These are phyloP conservation scores for Rhynchomys soricoides DNA, from an alignment of 2,113 vertebrate species.

Conservation along the genomic window DNA sequence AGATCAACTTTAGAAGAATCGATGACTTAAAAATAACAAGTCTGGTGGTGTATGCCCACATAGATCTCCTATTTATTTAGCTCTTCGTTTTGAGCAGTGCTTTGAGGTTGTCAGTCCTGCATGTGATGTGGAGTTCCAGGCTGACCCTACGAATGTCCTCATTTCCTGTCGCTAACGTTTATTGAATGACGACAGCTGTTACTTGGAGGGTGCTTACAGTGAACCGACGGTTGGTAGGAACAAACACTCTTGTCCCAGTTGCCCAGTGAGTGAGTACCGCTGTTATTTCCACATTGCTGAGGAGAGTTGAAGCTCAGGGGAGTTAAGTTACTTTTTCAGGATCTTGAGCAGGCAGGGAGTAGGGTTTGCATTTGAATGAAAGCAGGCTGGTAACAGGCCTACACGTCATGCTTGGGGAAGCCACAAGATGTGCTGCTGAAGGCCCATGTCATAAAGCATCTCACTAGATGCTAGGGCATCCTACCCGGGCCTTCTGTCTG, in stretches of 20 bases:
- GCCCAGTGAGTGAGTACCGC: neutral
- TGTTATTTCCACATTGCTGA: neutral
- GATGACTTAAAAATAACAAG: neutral
- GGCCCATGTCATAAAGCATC: neutral
- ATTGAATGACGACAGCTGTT: neutral
- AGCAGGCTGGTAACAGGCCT: neutral
- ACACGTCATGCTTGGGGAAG: too few relatives aligned
- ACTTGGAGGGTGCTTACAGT: neutral
- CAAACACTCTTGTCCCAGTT: neutral
- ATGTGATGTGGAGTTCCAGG: conserved; percentile 8
- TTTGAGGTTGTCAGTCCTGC: neutral
- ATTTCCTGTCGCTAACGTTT: conserved; percentile 4
- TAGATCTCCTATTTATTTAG: neutral
- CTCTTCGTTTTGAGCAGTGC: neutral
- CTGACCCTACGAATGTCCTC: neutral
- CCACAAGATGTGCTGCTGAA: neutral
- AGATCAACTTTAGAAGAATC: neutral
- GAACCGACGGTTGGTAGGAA: neutral
- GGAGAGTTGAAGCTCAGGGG: neutral
- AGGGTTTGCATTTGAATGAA: neutral
- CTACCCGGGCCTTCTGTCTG: neutral
- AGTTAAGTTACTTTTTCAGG: neutral
- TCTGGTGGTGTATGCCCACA: too few relatives aligned
- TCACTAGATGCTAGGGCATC: neutral
- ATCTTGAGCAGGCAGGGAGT: neutral